A percentile compares a stretch with the other conserved stretches of the same genome.
Evolutionary conservation across 1,140 invertebrate species (phyloP).

Genomic region (Sminthurinus signatus): DNA sequence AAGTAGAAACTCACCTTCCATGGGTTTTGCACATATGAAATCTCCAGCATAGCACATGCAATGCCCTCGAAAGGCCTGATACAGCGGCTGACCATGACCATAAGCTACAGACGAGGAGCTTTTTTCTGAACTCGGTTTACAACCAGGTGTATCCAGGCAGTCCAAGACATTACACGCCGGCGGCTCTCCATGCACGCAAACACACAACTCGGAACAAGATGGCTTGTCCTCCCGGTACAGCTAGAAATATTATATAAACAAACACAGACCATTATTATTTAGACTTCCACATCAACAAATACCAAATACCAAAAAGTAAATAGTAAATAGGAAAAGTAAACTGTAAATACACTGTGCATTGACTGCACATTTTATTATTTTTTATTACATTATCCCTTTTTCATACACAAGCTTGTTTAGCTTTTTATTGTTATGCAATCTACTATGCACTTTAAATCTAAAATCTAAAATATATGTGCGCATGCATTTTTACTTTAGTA

Average conservation of each 20-base stretch:
- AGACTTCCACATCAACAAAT: too few species aligned
- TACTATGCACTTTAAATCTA: too few species aligned
- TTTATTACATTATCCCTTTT: too few species aligned
- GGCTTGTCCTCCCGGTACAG: conserved; percentile 77
- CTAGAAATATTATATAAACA: conserved; percentile 50
- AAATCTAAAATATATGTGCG: too few species aligned
- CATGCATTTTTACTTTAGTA: too few species aligned
- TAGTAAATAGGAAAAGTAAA: too few species aligned
- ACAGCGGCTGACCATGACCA: conserved; percentile 78
- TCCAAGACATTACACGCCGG: conserved; percentile 70
- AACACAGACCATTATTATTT: too few species aligned
- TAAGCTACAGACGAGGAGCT: conserved; percentile 54
- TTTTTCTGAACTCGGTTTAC: conserved; percentile 58
- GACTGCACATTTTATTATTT: too few species aligned
- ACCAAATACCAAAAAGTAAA: too few species aligned
- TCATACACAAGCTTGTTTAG: too few species aligned
- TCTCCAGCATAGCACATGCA: conserved; percentile 83
- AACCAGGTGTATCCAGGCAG: conserved; percentile 73
- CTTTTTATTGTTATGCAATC: too few species aligned
- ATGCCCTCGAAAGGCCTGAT: conserved; percentile 76
- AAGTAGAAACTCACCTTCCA: conserved; percentile 55
- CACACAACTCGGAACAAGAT: conserved; percentile 72
- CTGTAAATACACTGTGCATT: too few species aligned
- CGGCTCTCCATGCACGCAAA: conserved; percentile 60
- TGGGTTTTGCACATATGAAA: conserved; percentile 84